Conservation (phyloP, 2,888 invertebrate genomes). For the Palloptera scutellata region DNA sequence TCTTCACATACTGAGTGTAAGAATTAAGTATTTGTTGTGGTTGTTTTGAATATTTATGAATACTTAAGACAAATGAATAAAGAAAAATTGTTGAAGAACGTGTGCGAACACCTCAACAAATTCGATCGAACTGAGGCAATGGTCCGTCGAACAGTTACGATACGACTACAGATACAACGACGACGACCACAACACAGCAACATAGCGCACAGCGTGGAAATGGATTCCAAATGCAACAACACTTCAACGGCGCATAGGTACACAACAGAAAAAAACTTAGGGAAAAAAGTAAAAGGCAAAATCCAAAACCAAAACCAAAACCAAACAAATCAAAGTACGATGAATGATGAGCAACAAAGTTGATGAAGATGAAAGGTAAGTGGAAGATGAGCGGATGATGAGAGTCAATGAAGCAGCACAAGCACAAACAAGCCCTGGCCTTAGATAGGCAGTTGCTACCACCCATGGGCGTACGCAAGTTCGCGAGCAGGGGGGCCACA, state of each 20-base stretch:
- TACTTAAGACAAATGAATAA: too few relatives aligned
- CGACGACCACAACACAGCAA: background rate
- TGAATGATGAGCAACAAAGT: too few relatives aligned
- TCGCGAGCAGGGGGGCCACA: too few relatives aligned
- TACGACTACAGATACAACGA: background rate
- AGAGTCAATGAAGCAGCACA: too few relatives aligned
- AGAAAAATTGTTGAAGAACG: constrained; percentile 10
- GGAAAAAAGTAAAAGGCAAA: background rate
- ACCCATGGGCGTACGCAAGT: too few relatives aligned
- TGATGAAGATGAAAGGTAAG: too few relatives aligned
- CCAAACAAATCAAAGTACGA: too few relatives aligned
- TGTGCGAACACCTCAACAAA: constrained; percentile 38
- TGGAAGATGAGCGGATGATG: too few relatives aligned
- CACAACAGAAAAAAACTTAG: background rate
- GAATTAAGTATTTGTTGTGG: background rate
- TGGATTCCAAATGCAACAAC: background rate
- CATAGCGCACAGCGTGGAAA: background rate
- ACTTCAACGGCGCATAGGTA: background rate
- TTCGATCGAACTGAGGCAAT: constrained; percentile 36
- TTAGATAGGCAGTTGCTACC: too few relatives aligned
- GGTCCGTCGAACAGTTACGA: constrained; percentile 2
- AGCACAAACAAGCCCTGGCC: too few relatives aligned
- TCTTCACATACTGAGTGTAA: constrained; percentile 1
- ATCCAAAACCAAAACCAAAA: too few relatives aligned
- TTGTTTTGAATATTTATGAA: background rate